A percentile compares a stretch with the other conserved stretches of the same genome.
phyloP scores from a whole-genome alignment of 2,113 vertebrate genomes.

The Neotragus pygmaeus region DNA sequence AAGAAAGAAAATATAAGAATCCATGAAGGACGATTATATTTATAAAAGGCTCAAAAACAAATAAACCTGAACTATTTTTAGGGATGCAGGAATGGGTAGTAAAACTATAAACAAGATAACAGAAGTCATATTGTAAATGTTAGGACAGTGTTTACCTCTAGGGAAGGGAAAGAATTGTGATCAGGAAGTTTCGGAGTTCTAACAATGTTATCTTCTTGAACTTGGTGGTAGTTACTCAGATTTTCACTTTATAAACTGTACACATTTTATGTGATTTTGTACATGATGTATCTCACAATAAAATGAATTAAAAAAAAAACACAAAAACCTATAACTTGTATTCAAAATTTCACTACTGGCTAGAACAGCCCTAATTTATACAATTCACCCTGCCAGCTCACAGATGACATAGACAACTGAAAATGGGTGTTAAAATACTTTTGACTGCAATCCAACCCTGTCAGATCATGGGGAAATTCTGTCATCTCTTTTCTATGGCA shows the following conservation, averaged over 20 bases:
- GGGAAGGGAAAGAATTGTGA: not conserved
- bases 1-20: not conserved
- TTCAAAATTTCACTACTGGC: not conserved
- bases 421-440: not conserved
- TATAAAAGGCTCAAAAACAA: conserved; percentile 17
- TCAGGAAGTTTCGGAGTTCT: not conserved
- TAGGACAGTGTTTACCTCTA: not conserved
- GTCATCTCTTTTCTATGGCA: not conserved
- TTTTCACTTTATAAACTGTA: not conserved
- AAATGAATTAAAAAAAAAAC: not conserved
- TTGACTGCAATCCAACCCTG: not conserved
- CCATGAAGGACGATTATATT: not conserved
- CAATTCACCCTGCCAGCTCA: not conserved
- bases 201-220: not conserved
- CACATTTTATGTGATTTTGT: not conserved
- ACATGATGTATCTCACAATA: not conserved
- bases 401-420: not conserved
- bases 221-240: not conserved
- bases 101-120: not conserved
- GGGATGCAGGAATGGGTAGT: not conserved
- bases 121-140: not conserved
- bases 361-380: not conserved
- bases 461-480: not conserved
- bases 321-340: not conserved
- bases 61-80: not conserved